Conservation (phyloP, 2,797 vertebrate species). For the Hemitrygon akajei region DNA sequence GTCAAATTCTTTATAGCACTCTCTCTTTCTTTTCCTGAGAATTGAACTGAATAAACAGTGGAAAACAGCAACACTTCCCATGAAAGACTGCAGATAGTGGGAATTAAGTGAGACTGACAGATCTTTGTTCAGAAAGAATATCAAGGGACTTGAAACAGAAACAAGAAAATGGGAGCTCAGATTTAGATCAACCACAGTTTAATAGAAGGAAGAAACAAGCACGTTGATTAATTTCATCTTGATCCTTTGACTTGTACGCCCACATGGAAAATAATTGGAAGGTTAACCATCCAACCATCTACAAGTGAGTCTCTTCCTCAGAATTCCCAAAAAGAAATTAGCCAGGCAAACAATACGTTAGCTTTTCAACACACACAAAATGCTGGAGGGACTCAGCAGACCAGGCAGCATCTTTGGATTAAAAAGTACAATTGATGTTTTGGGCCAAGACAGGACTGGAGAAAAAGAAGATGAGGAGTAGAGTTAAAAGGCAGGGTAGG, state of each 20-base stretch:
- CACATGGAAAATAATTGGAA: neutral
- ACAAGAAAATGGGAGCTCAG: neutral
- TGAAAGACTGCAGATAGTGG: neutral
- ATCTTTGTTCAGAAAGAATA: neutral
- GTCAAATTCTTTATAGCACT: too few relatives aligned
- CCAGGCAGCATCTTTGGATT: too few relatives aligned
- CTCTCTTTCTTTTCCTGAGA: neutral
- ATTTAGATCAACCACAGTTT: neutral
- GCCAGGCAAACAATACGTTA: too few relatives aligned
- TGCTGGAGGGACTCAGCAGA: too few relatives aligned
- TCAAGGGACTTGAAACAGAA: neutral
- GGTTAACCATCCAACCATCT: neutral
- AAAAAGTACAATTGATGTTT: too few relatives aligned
- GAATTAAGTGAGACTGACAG: neutral
- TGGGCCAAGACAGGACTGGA: too few relatives aligned
- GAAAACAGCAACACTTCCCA: neutral
- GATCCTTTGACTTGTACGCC: neutral
- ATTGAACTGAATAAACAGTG: neutral
- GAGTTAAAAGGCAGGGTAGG: too few relatives aligned
- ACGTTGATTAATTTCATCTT: too few relatives aligned
- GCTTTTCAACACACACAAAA: too few relatives aligned
- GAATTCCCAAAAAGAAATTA: neutral
- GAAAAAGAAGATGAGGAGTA: too few relatives aligned
- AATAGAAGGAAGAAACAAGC: neutral
- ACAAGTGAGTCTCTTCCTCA: neutral